These are phyloP conservation scores for Gallinago solitaria DNA, from an alignment of 2,797 vertebrate genomes.

Conservation along the genomic window DNA sequence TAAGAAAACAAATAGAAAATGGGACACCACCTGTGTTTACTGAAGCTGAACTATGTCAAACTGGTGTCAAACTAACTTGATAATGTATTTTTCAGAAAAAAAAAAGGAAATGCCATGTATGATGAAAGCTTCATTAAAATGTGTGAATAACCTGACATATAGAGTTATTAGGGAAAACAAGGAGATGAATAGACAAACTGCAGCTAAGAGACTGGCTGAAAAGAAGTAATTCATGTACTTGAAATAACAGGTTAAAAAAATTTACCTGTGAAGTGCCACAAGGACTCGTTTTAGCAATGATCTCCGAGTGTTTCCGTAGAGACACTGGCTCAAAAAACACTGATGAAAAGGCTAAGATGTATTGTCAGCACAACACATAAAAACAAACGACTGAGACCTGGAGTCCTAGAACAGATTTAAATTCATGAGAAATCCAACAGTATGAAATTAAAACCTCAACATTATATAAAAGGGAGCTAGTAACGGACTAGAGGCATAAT, in stretches of 20 bases:
- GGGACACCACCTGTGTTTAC: conserved; percentile 14
- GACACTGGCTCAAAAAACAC: background rate
- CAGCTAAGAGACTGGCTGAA: background rate
- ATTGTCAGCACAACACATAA: fast-evolving
- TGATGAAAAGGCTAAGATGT: background rate
- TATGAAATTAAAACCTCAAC: background rate
- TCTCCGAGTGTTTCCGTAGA: background rate
- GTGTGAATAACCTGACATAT: background rate
- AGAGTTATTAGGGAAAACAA: background rate
- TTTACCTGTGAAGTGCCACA: background rate
- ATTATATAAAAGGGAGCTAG: background rate
- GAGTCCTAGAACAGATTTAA: background rate
- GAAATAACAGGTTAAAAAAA: background rate
- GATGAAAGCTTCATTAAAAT: background rate
- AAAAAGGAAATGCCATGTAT: background rate
- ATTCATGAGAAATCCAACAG: background rate
- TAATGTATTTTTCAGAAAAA: background rate
- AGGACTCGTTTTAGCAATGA: background rate
- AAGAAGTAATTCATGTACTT: background rate
- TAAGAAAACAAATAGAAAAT: conserved; percentile 1
- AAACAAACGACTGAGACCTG: background rate
- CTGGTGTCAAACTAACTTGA: background rate
- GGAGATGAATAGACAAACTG: background rate
- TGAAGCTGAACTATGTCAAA: background rate
- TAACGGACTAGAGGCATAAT: background rate